A percentile compares a stretch with the other conserved stretches of the same genome.
Conservation (phyloP, 1,140 invertebrate species). For the Bombus polaris region DNA sequence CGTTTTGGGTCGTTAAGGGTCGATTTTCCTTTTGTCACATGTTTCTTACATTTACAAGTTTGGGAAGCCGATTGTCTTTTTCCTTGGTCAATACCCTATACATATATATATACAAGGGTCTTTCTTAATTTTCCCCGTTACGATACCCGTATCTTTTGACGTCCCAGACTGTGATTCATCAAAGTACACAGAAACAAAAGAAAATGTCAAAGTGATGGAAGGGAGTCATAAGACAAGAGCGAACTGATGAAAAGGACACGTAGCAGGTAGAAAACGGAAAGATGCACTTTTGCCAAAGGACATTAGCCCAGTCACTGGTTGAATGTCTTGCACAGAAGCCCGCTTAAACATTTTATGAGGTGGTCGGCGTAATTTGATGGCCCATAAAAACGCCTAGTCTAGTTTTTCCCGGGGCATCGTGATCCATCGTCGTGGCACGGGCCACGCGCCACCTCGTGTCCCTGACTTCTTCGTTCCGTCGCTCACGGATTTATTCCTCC, state of each 20-base stretch:
- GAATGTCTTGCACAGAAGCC: conserved; percentile 79
- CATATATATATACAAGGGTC: no score
- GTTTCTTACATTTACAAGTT: no score
- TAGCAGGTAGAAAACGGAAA: not conserved
- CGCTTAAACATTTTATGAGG: conserved; percentile 82
- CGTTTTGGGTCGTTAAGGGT: accelerated
- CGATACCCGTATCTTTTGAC: accelerated
- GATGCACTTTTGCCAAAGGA: conserved; percentile 70
- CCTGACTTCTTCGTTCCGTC: conserved; percentile 70
- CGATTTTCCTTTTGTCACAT: accelerated
- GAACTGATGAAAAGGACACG: not conserved
- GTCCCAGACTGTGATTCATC: no score
- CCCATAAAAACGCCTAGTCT: conserved; percentile 82
- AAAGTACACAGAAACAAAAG: accelerated
- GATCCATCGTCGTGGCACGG: conserved; percentile 67
- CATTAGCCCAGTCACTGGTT: conserved; percentile 73
- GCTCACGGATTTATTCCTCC: conserved; percentile 58
- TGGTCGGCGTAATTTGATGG: conserved; percentile 83
- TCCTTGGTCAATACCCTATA: accelerated
- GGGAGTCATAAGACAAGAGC: accelerated
- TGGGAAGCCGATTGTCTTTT: accelerated
- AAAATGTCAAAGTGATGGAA: no score
- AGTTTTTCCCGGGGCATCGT: conserved; percentile 80
- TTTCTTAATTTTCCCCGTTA: no score
- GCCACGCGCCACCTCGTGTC: conserved; percentile 71